A percentile compares a stretch with the other conserved stretches of the same genome.
Conservation (phyloP, 2,113 vertebrate species). For the Lynx canadensis region DNA sequence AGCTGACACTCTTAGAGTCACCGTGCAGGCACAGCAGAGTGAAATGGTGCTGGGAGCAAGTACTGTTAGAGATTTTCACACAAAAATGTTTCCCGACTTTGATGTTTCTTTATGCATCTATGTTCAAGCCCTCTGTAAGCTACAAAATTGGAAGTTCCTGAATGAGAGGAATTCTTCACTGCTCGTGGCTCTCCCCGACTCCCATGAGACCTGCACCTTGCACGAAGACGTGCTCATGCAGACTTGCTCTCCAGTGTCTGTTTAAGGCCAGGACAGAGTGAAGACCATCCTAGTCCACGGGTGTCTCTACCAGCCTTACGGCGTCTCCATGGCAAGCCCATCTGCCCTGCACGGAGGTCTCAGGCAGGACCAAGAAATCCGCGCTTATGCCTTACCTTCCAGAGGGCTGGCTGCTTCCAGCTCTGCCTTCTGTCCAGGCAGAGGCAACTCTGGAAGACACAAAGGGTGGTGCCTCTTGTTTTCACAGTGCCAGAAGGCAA, state of each 20-base stretch:
- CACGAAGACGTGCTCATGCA: background rate
- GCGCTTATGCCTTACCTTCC: background rate
- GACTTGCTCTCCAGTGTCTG: background rate
- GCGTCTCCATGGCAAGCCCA: background rate
- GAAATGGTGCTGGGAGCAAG: background rate
- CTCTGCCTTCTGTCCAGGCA: background rate
- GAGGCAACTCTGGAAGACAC: background rate
- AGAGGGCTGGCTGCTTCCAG: background rate
- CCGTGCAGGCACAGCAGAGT: background rate
- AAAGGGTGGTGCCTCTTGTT: background rate
- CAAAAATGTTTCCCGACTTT: fast-evolving
- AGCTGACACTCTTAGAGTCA: background rate
- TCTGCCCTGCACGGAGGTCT: background rate
- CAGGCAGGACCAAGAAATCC: background rate
- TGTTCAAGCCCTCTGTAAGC: background rate
- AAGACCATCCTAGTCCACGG: background rate
- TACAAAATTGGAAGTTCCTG: background rate
- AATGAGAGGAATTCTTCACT: background rate
- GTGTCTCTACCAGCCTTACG: background rate
- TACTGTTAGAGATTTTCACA: background rate
- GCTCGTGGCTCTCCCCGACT: background rate
- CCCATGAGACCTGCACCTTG: background rate
- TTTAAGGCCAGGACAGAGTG: background rate
- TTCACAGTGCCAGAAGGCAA: background rate
- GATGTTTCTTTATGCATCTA: background rate